Conservation (phyloP, 2,113 vertebrate genomes). For the Phoxinus phoxinus region DNA sequence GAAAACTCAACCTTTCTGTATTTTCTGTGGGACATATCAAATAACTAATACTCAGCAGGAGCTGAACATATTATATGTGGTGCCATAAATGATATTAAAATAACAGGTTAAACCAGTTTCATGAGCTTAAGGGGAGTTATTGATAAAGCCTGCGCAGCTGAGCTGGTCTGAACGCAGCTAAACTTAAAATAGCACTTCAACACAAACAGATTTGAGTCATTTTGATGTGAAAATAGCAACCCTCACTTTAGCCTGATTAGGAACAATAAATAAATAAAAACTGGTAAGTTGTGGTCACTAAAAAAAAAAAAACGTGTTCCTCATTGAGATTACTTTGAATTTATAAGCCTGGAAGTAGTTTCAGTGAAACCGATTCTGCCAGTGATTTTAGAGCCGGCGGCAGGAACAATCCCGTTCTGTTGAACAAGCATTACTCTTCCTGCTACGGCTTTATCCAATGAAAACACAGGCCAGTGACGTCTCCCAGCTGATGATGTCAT, state of each 20-base stretch:
- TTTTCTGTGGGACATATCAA: no score
- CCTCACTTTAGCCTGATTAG: not conserved
- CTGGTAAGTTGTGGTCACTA: not conserved
- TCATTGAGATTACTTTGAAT: not conserved
- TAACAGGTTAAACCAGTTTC: no score
- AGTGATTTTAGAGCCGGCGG: constrained; percentile 4
- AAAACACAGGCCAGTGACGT: constrained; percentile 10
- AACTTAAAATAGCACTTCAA: not conserved
- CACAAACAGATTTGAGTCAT: not conserved
- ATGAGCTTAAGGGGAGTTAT: not conserved
- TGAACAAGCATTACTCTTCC: constrained; percentile 10
- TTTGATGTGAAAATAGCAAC: not conserved
- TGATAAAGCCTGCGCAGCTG: not conserved
- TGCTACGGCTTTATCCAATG: not conserved
- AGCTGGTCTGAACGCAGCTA: not conserved
- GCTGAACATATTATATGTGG: no score
- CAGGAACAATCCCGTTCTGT: constrained; percentile 24
- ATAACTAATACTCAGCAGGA: no score
- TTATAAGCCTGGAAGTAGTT: constrained; percentile 25
- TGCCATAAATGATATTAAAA: no score
- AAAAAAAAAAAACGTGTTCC: not conserved
- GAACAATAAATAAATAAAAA: not conserved
- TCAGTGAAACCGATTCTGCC: not conserved
- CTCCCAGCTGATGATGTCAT: constrained; percentile 24
- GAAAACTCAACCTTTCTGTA: no score